Conservation (phyloP, 2,888 invertebrate species). For the Drosophila kokeensis region DNA sequence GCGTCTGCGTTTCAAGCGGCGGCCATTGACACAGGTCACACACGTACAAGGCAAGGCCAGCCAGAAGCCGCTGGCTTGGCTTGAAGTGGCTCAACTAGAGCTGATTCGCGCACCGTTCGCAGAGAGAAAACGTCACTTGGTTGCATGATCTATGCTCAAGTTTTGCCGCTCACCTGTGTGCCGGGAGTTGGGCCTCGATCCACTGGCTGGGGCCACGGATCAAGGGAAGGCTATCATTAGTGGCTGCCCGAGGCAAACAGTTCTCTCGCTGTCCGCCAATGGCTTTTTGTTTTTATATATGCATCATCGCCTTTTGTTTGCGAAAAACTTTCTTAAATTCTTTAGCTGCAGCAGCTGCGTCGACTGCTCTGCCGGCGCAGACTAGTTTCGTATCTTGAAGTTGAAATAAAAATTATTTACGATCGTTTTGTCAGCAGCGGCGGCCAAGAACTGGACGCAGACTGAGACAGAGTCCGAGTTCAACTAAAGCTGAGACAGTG, state of each 20-base stretch:
- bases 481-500: conserved; percentile 6
- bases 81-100: conserved; percentile 27
- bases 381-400: conserved; percentile 79
- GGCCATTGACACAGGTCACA: conserved; percentile 79
- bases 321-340: conserved; percentile 81
- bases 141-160: conserved; percentile 71
- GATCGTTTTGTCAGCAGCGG: conserved; percentile 82
- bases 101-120: conserved; percentile 22
- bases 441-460: conserved; percentile 66
- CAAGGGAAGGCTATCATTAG: conserved; percentile 77
- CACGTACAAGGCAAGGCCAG: conserved; percentile 61
- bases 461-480: conserved; percentile 20
- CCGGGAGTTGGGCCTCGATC: conserved; percentile 33
- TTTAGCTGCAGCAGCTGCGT: conserved; percentile 55
- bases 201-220: conserved; percentile 56
- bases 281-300: conserved; percentile 44
- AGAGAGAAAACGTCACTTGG: conserved; percentile 74
- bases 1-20: conserved; percentile 30
- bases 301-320: conserved; percentile 79
- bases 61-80: conserved; percentile 32
- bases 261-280: conserved; percentile 32
- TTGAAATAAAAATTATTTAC: conserved; percentile 84
- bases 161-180: conserved; percentile 56
- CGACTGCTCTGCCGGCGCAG: conserved; percentile 61
- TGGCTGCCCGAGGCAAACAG: conserved; percentile 54